Evolutionary conservation across 53 echinoderm and acorn worm species (phyloP).

Genomic region (Temnopleurus reevesii): DNA sequence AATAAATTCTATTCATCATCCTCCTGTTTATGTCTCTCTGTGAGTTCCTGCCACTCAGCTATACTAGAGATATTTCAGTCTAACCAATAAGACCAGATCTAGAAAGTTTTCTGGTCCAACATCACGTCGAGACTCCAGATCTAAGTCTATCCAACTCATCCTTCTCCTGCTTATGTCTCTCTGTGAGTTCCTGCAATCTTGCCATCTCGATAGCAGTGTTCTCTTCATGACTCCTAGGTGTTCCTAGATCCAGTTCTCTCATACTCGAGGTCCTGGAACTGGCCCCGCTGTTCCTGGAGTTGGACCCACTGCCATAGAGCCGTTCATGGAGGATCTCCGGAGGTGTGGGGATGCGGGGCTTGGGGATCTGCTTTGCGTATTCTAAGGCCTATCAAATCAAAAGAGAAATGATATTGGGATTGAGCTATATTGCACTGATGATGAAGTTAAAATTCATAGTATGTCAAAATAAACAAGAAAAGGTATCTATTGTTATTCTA

Average conservation of each 20-base stretch:
- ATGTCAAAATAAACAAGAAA: no score
- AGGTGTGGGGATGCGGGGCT: slow-evolving; percentile 78
- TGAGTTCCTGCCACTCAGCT: slow-evolving; percentile 75
- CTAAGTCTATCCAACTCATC: slow-evolving; percentile 73
- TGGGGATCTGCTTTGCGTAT: slow-evolving; percentile 80
- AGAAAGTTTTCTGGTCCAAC: no score
- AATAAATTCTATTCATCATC: slow-evolving; percentile 74
- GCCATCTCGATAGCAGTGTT: slow-evolving; percentile 72
- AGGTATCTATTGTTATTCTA: no score
- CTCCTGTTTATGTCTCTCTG: slow-evolving; percentile 78
- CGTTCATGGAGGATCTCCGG: slow-evolving; percentile 78
- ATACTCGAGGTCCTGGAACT: background rate
- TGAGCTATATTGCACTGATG: no score
- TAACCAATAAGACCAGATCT: no score
- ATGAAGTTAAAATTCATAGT: no score
- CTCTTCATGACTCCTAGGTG: slow-evolving; percentile 54
- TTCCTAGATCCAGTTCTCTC: background rate
- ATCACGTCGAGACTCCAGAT: slow-evolving; percentile 38
- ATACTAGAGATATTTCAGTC: no score
- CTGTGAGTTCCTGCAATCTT: slow-evolving; percentile 73
- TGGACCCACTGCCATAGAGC: slow-evolving; percentile 69
- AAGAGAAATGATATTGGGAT: background rate
- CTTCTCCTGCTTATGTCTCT: slow-evolving; percentile 81
- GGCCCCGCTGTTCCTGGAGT: background rate
- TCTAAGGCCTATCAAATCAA: slow-evolving; percentile 69